These are phyloP conservation scores for Crax fasciolata DNA, from an alignment of 2,797 vertebrate species.

Conservation along the genomic window DNA sequence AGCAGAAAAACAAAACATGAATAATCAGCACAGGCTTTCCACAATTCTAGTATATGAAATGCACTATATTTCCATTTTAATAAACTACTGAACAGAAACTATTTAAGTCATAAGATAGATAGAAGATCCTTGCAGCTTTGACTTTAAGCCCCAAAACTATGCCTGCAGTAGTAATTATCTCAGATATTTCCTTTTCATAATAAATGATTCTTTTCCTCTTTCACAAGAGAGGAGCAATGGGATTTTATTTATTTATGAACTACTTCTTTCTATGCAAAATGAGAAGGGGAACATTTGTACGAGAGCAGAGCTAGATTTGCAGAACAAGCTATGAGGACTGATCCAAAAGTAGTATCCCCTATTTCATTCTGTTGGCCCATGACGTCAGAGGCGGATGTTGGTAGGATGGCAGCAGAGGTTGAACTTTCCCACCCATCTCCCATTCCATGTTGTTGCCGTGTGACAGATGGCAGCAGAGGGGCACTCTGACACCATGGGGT, in stretches of 20 bases:
- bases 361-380: too few species aligned
- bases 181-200: neutral
- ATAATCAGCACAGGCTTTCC: neutral
- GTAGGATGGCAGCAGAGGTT: too few species aligned
- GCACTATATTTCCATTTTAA: neutral
- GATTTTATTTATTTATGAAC: constrained; percentile 40
- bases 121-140: neutral
- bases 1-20: neutral
- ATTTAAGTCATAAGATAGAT: neutral
- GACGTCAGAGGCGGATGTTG: too few species aligned
- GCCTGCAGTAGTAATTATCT: neutral
- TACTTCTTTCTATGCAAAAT: neutral
- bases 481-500: too few species aligned
- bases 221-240: neutral
- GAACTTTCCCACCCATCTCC: too few species aligned
- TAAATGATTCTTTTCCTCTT: neutral
- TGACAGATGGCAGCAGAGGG: too few species aligned
- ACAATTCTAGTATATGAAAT: neutral
- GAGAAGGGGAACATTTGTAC: neutral
- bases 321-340: neutral
- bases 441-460: too few species aligned
- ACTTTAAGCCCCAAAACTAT: neutral
- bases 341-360: too few species aligned
- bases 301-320: neutral
- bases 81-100: neutral